Percentiles rank a stretch among this genome's conserved stretches.
phyloP scores from a whole-genome alignment of 2,113 vertebrate genomes.

The Cepphus grylle region DNA sequence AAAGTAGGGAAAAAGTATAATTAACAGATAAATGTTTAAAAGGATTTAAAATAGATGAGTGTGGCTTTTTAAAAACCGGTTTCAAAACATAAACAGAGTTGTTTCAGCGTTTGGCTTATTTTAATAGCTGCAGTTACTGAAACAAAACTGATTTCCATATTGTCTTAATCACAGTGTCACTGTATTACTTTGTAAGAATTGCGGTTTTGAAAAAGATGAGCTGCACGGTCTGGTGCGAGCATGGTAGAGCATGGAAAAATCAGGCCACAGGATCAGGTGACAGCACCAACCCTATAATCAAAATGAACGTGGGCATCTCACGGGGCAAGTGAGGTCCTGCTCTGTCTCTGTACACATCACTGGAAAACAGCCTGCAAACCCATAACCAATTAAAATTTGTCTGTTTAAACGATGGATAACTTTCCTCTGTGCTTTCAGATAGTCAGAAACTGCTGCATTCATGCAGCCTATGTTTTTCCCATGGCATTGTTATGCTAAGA shows the following conservation, averaged over 20 bases:
- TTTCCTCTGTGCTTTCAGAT: neutral
- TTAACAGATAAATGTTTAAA: neutral
- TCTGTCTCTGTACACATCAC: neutral
- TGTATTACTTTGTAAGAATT: neutral
- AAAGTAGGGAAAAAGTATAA: neutral
- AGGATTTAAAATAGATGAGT: neutral
- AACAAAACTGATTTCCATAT: neutral
- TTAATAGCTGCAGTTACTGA: neutral
- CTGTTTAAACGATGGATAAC: neutral
- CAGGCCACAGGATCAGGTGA: neutral
- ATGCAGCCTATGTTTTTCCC: neutral
- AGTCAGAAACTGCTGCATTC: neutral
- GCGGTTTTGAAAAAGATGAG: neutral
- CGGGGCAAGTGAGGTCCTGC: neutral
- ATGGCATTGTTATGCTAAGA: accelerated
- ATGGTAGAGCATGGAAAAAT: neutral
- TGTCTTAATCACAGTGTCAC: neutral
- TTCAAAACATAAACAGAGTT: neutral
- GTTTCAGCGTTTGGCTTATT: neutral
- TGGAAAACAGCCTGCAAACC: neutral
- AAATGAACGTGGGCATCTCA: neutral
- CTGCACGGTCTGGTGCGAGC: neutral
- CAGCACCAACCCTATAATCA: neutral
- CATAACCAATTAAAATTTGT: neutral
- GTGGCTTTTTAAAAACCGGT: neutral